phyloP scores from a whole-genome alignment of 2,113 vertebrate species.

The Podarcis cretensis region DNA sequence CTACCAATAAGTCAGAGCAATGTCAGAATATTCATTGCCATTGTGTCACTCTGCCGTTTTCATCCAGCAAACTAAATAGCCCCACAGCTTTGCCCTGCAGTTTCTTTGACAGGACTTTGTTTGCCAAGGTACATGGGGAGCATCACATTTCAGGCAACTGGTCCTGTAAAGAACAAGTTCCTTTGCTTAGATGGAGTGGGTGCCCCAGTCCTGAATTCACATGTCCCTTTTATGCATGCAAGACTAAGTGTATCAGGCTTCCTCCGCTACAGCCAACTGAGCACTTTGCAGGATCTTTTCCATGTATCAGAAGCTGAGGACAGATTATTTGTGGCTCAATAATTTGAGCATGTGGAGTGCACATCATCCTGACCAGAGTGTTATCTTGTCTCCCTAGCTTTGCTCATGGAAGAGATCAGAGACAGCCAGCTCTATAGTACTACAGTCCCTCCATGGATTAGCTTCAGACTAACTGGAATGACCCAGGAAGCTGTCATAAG shows the following conservation, averaged over 20 bases:
- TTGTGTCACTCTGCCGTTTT: not conserved
- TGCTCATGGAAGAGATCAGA: not conserved
- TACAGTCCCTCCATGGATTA: not conserved
- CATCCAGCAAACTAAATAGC: not conserved
- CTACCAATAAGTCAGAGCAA: not conserved
- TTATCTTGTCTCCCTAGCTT: not conserved
- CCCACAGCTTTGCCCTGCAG: not conserved
- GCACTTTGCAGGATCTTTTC: not conserved
- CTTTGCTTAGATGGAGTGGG: not conserved
- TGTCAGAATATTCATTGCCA: conserved; percentile 9
- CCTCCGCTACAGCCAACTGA: not conserved
- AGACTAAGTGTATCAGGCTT: not conserved
- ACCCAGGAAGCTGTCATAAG: not conserved
- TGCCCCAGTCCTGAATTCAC: not conserved
- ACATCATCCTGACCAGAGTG: too few species aligned
- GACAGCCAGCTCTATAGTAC: not conserved
- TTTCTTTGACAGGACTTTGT: not conserved
- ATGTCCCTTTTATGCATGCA: not conserved
- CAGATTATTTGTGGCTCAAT: not conserved
- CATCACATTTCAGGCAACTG: not conserved
- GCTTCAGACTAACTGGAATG: not conserved
- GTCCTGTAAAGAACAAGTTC: not conserved
- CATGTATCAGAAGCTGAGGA: not conserved
- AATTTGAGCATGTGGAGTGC: not conserved
- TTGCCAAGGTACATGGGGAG: not conserved